Evolutionary conservation across 1,140 invertebrate genomes (phyloP).

Genomic region (Cotesia glomerata): DNA sequence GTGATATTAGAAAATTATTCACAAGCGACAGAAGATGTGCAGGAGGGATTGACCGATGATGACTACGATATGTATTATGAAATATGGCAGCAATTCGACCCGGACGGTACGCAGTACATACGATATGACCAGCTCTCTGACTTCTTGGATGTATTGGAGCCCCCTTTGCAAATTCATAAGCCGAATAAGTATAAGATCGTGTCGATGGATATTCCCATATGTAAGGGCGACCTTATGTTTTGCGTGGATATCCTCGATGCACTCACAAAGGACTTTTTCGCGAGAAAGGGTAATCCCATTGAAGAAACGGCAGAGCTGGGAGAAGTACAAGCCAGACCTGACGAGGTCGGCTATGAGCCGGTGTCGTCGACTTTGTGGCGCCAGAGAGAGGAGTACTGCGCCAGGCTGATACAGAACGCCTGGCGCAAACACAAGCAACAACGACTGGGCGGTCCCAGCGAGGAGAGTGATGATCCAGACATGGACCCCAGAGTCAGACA

Average conservation of each 20-base stretch:
- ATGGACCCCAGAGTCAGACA: slow-evolving; percentile 65
- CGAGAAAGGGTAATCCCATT: slow-evolving; percentile 90
- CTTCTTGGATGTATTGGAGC: slow-evolving; percentile 92
- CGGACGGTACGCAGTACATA: slow-evolving; percentile 96
- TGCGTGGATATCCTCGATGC: slow-evolving; percentile 98
- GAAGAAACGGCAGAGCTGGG: slow-evolving; percentile 85
- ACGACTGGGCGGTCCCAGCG: slow-evolving; percentile 63
- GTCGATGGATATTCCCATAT: slow-evolving; percentile 98
- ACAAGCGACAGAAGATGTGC: slow-evolving; percentile 94
- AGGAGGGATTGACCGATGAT: slow-evolving; percentile 96
- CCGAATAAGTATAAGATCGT: slow-evolving; percentile 99
- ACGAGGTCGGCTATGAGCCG: slow-evolving; percentile 87
- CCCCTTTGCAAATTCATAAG: slow-evolving; percentile 94
- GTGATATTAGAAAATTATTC: slow-evolving; percentile 99
- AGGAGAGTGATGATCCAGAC: slow-evolving; percentile 61
- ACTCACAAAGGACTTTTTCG: slow-evolving; percentile 95
- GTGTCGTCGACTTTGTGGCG: slow-evolving; percentile 93
- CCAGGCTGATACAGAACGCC: slow-evolving; percentile 91
- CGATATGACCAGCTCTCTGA: slow-evolving; percentile 91
- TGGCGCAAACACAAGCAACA: slow-evolving; percentile 87
- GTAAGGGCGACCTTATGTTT: slow-evolving; percentile 94
- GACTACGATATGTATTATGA: slow-evolving; percentile 99
- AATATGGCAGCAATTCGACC: slow-evolving; percentile 98
- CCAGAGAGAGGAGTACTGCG: slow-evolving; percentile 95
- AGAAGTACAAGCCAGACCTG: slow-evolving; percentile 77